phyloP scores from a whole-genome alignment of 2,888 invertebrate species.

The Anoncus sp. region DNA sequence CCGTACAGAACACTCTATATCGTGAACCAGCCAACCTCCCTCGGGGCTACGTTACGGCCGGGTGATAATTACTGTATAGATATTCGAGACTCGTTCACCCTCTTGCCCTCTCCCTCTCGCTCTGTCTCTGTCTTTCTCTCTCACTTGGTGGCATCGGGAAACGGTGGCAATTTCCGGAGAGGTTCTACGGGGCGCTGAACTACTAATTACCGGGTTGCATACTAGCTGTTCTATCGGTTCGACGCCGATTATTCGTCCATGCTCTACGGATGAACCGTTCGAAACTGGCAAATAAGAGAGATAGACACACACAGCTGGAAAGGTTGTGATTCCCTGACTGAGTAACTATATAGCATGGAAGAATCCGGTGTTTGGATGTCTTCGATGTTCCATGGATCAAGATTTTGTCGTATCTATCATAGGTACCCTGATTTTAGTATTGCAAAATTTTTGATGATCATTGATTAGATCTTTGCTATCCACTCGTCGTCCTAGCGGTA shows the following conservation, averaged over 20 bases:
- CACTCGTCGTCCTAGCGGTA: too few species aligned
- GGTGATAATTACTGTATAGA: conserved; percentile 61
- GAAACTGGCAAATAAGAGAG: background rate
- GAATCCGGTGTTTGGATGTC: too few species aligned
- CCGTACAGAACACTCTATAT: conserved; percentile 34
- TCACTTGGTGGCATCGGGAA: conserved; percentile 40
- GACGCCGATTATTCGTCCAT: conserved; percentile 51
- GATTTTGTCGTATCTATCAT: too few species aligned
- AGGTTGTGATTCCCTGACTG: too few species aligned
- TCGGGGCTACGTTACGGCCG: conserved; percentile 50
- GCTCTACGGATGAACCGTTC: conserved; percentile 9
- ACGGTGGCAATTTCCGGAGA: conserved; percentile 53
- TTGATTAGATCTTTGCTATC: too few species aligned
- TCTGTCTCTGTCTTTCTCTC: conserved; percentile 17
- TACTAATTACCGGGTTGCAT: conserved; percentile 57
- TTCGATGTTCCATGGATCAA: too few species aligned
- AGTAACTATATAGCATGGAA: too few species aligned
- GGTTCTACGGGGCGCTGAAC: conserved; percentile 49
- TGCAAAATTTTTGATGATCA: too few species aligned
- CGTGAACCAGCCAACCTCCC: conserved; percentile 16
- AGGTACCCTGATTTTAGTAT: too few species aligned
- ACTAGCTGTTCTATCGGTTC: conserved; percentile 47
- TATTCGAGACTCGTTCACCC: conserved; percentile 39
- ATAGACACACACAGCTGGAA: background rate
- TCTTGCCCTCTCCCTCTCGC: background rate